Conservation (phyloP, 2,113 vertebrate species). For the Pitta sordida region DNA sequence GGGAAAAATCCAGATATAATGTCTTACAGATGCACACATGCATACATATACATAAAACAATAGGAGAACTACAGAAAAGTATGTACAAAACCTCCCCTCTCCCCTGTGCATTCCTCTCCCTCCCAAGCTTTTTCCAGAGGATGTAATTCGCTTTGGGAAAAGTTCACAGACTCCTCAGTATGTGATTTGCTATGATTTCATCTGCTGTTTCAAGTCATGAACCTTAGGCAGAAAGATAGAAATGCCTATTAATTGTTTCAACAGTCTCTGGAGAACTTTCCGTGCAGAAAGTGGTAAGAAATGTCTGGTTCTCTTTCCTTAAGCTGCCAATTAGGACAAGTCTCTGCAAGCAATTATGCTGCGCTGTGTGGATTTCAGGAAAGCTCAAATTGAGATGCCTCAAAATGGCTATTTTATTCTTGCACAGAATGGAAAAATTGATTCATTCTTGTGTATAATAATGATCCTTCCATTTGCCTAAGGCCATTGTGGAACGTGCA, state of each 20-base stretch:
- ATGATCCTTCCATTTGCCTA: slow-evolving; percentile 11
- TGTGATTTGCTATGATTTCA: slow-evolving; percentile 14
- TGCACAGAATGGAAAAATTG: slow-evolving; percentile 3
- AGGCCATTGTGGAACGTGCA: not conserved
- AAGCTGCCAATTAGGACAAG: slow-evolving; percentile 40
- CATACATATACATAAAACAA: not conserved
- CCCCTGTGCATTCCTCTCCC: not conserved
- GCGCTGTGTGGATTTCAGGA: not conserved
- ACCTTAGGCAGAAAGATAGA: slow-evolving; percentile 29
- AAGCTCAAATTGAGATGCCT: not conserved
- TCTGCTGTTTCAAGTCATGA: slow-evolving; percentile 1
- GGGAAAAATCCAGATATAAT: not conserved
- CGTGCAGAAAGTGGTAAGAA: not conserved
- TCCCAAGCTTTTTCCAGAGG: not conserved
- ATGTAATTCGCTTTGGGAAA: not conserved
- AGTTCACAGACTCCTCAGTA: not conserved
- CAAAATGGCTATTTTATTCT: slow-evolving; percentile 1
- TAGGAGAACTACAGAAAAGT: not conserved
- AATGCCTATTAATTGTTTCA: slow-evolving; percentile 49
- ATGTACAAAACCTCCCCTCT: not conserved
- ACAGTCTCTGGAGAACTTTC: slow-evolving; percentile 10
- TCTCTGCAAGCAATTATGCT: slow-evolving; percentile 13
- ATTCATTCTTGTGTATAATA: not conserved
- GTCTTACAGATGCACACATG: not conserved
- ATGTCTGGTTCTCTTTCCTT: not conserved